phyloP scores from a whole-genome alignment of 2,797 vertebrate species.

The Notolabrus celidotus region DNA sequence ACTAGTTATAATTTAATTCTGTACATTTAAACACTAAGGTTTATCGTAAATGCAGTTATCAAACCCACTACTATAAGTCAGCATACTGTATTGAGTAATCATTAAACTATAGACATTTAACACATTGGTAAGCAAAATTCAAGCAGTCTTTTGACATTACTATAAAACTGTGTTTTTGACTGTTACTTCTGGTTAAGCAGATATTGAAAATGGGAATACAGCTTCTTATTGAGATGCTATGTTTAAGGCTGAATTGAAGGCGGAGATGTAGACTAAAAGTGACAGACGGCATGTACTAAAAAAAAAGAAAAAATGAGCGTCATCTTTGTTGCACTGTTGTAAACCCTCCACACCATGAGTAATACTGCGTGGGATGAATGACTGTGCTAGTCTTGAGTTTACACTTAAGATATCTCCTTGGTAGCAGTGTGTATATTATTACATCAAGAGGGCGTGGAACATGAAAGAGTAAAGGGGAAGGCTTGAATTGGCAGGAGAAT shows the following conservation, averaged over 20 bases:
- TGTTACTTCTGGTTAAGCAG: not conserved
- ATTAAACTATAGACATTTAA: not conserved
- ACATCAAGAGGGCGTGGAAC: slow-evolving; percentile 25
- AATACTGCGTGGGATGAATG: slow-evolving; percentile 59
- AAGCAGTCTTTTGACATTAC: not conserved
- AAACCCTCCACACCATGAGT: slow-evolving; percentile 51
- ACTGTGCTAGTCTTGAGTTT: slow-evolving; percentile 31
- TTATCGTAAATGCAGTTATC: not conserved
- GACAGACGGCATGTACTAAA: not conserved
- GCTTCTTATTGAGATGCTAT: not conserved
- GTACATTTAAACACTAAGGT: too few relatives aligned
- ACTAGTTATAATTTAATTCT: too few relatives aligned
- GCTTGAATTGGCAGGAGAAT: slow-evolving; percentile 16
- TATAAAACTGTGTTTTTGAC: not conserved
- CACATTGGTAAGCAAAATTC: not conserved
- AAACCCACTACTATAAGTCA: not conserved
- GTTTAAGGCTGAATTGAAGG: slow-evolving; percentile 12
- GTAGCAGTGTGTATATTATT: slow-evolving; percentile 48
- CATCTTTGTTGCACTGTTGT: slow-evolving; percentile 8
- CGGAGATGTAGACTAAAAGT: not conserved
- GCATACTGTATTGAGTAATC: not conserved
- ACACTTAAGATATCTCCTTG: slow-evolving; percentile 43
- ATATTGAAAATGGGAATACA: not conserved
- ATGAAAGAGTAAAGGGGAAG: slow-evolving; percentile 16
- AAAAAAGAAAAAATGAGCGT: slow-evolving; percentile 4